Base-by-base conservation (phyloP, 2,113 vertebrate genomes). In the Pelobates fuscus region DNA sequence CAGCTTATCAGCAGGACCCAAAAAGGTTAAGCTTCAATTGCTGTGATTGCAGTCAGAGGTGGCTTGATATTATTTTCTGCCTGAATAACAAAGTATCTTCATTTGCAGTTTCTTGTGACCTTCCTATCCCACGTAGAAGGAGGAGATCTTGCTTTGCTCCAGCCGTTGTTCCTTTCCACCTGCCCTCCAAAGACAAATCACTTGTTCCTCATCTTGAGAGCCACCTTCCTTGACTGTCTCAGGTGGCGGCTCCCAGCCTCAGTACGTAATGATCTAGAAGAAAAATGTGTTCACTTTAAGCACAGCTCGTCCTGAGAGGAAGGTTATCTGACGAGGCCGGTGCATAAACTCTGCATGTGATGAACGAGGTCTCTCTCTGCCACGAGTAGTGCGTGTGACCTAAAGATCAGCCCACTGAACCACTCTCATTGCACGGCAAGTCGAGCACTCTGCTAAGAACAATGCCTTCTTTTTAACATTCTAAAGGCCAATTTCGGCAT, bases 101-200 rank as follows among this genome's bases (percentile, higher is more conserved):
- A 14, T 18, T 49, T 49, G 10, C 11, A 14, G 44, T 3, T 49
- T 49, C 4, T 5, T 12, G 12, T 17, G 44, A 49, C 44, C 30
- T 32, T 32, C 30, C 10, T 4, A 4, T 32, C 4, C 30, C 44
- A 15, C 3, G 17, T 5, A 49, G 44, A 3, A 15, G 44, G 12
- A 2, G 15, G 44, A 17, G 12, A 49, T 4, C 15, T 4, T 14
- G 44, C 44, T 15, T 14, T 49, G 30, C 44, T 49, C 44, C 4
- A 32, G 30, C 2, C 17, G 20, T 55, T 5, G 5, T 17, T 55
- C n/a, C 52, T 55, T 55, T 23, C 52, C 7, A 21, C 52, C 52
- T 55, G 52, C 52, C 20, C 52, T 55, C 52, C 52, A 55, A 55
- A 21, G 52, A 55, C 52, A 55, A 55, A 55, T 4, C n/a, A 55